Evolutionary conservation across 2,797 vertebrate species (phyloP).

Genomic region (Chaenodraco wilsoni): DNA sequence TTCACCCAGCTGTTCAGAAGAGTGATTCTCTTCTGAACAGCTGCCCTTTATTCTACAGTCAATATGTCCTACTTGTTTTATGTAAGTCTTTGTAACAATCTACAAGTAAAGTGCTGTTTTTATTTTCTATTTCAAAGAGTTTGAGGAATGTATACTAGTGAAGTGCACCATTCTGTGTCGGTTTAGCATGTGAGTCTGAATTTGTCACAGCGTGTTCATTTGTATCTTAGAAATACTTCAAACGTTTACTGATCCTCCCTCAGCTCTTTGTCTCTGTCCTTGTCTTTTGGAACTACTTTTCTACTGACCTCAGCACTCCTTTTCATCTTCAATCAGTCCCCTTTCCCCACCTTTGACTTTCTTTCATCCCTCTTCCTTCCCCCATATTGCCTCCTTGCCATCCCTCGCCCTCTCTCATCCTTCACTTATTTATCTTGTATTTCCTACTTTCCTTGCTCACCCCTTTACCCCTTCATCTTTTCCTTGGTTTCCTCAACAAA

Average conservation of each 20-base stretch:
- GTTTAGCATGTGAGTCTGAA: neutral
- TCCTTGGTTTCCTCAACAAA: no score
- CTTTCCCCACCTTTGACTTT: conserved; percentile 2
- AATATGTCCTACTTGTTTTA: neutral
- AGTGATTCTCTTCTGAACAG: conserved; percentile 10
- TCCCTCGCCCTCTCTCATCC: conserved; percentile 9
- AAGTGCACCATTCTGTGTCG: neutral
- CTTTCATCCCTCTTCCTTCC: conserved; percentile 24
- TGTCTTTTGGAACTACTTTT: conserved; percentile 23
- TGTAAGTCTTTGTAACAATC: neutral
- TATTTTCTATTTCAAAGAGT: neutral
- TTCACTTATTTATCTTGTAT: conserved; percentile 10
- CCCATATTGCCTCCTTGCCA: conserved; percentile 7
- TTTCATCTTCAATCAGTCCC: conserved; percentile 32
- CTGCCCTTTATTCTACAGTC: conserved; percentile 11
- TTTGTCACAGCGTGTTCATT: conserved; percentile 15
- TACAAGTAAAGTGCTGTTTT: neutral
- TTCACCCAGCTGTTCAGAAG: conserved; percentile 25
- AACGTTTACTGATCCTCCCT: conserved; percentile 16
- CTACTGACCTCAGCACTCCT: conserved; percentile 41
- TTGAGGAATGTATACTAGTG: neutral
- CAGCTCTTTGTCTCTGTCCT: conserved; percentile 9
- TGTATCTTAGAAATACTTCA: conserved; percentile 9
- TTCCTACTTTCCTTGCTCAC: neutral
- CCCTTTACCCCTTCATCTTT: conserved; percentile 6